Conservation (phyloP, 2,113 vertebrate species). For the Rhea pennata region DNA sequence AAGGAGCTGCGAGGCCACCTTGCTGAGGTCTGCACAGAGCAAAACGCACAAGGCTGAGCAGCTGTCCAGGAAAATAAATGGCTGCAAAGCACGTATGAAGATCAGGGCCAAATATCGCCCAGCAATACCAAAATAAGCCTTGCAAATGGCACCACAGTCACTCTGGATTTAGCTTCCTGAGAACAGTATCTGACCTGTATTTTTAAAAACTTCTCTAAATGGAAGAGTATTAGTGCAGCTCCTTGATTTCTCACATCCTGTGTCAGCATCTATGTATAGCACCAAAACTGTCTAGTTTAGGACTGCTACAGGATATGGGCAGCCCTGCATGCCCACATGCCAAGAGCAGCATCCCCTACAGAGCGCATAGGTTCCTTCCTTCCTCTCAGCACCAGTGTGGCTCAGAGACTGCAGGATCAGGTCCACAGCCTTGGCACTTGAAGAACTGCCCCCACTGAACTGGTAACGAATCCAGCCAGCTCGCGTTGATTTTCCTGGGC, state of each 20-base stretch:
- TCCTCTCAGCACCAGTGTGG: not conserved
- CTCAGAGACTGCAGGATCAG: not conserved
- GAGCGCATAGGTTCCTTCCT: not conserved
- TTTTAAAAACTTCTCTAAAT: not conserved
- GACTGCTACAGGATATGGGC: not conserved
- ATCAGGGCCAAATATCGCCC: not conserved
- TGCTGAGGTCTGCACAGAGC: not conserved
- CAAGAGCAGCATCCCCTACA: not conserved
- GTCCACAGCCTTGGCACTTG: not conserved
- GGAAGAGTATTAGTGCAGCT: not conserved
- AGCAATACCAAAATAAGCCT: not conserved
- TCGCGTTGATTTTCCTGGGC: not conserved
- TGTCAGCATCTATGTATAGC: not conserved
- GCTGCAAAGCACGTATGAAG: not conserved
- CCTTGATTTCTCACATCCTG: not conserved
- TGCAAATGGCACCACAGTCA: not conserved
- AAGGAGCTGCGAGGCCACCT: conserved; percentile 28
- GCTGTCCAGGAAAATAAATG: not conserved
- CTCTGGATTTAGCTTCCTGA: not conserved
- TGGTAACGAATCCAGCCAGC: not conserved
- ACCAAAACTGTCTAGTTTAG: not conserved
- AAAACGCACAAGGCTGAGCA: not conserved
- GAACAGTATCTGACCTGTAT: not conserved
- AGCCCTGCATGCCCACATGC: not conserved
- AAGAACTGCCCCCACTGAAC: not conserved